Evolutionary conservation across 2,888 invertebrate species (phyloP).

Genomic region (Dicranocentrus wangi): DNA sequence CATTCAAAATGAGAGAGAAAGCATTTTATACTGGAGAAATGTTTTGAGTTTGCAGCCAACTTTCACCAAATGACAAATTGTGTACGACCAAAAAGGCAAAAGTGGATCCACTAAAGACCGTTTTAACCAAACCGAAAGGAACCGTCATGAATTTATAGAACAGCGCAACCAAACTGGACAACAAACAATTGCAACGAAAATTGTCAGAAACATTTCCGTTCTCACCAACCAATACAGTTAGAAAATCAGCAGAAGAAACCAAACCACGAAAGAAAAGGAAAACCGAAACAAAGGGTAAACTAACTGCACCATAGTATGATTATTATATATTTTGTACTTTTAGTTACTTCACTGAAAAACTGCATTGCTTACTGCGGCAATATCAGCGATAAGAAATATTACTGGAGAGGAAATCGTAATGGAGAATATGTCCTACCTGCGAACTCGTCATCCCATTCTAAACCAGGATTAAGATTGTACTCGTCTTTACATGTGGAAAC

Average conservation of each 20-base stretch:
- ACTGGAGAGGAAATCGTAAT: conserved; percentile 43
- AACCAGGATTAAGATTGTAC: conserved; percentile 99
- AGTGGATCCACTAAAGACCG: too few relatives aligned
- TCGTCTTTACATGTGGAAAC: conserved; percentile 89
- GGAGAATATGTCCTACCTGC: conserved; percentile 89
- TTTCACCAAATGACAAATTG: too few relatives aligned
- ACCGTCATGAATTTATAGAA: too few relatives aligned
- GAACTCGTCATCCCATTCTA: conserved; percentile 99
- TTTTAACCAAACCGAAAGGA: too few relatives aligned
- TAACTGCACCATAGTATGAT: not conserved
- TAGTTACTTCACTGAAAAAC: conserved; percentile 39
- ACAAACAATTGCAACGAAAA: not conserved
- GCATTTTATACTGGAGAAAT: too few relatives aligned
- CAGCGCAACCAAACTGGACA: too few relatives aligned
- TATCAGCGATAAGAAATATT: conserved; percentile 35
- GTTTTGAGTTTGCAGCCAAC: too few relatives aligned
- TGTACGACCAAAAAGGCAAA: too few relatives aligned
- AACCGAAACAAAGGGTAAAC: not conserved
- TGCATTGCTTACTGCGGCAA: conserved; percentile 54
- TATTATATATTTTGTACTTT: conserved; percentile 16
- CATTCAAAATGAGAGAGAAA: too few relatives aligned
- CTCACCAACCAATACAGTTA: too few relatives aligned
- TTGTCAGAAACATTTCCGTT: too few relatives aligned
- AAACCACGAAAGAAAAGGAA: conserved; percentile 9
- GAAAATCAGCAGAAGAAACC: conserved; percentile 15